Conservation (phyloP, 2,888 invertebrate genomes). For the Gastracanthus pulcherrimus region DNA sequence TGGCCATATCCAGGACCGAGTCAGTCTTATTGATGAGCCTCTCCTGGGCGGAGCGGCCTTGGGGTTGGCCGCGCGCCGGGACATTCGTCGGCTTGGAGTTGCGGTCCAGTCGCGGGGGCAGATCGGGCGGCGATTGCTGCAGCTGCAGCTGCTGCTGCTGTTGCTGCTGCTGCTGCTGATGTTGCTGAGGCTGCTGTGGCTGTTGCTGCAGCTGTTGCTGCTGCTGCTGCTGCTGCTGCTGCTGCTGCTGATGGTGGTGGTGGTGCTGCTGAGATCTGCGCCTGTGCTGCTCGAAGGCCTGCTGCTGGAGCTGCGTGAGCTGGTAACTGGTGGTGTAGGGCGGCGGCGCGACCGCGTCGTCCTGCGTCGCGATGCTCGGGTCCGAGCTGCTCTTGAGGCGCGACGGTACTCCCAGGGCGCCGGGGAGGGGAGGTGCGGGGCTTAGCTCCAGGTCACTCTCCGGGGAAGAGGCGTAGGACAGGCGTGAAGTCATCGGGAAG, state of each 20-base stretch:
- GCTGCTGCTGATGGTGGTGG: constrained; percentile 27
- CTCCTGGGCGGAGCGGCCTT: constrained; percentile 78
- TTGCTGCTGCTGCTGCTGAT: constrained; percentile 60
- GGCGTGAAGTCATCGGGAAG: constrained; percentile 97
- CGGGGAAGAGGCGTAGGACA: constrained; percentile 97
- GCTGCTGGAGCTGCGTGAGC: constrained; percentile 60
- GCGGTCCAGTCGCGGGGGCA: constrained; percentile 91
- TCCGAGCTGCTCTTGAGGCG: constrained; percentile 87
- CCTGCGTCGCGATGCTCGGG: constrained; percentile 96
- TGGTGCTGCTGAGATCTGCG: constrained; percentile 48
- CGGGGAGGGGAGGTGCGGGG: constrained; percentile 83
- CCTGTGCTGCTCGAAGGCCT: constrained; percentile 59
- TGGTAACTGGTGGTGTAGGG: constrained; percentile 85
- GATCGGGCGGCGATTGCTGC: constrained; percentile 84
- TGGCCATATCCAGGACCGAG: constrained; percentile 79
- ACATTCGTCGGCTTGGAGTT: constrained; percentile 85
- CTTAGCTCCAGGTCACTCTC: constrained; percentile 96
- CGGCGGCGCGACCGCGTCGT: constrained; percentile 89
- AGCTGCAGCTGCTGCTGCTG: constrained; percentile 81
- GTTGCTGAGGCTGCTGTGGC: constrained; percentile 10
- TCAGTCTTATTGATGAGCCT: constrained; percentile 79
- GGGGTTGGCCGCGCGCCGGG: constrained; percentile 78
- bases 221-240: constrained; percentile 13
- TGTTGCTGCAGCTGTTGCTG: constrained; percentile 26
- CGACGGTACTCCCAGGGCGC: constrained; percentile 81